Evolutionary conservation across 2,888 invertebrate species (phyloP), one percentile per base, ranked within the genome.

Genomic region (Scaptomyza polygonia): DNA sequence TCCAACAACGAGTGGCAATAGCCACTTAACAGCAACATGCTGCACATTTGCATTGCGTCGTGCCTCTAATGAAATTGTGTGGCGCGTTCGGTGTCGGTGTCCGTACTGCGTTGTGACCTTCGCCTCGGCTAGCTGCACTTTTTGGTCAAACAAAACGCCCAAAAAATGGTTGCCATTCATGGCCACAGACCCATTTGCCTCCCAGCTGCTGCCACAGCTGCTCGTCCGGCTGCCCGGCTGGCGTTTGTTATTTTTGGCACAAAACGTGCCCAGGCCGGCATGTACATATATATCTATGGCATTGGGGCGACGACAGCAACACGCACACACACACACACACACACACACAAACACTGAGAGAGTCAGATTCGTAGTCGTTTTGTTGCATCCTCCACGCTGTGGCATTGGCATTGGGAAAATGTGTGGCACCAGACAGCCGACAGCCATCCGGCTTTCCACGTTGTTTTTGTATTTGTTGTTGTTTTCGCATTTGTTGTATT

Each of bases 381-480:
- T 64, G 58, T 55, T 67, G 77, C 84, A 74, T 86, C 67, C 77
- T 70, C 72, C 61, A 55, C 57, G 58, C 45, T 67, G 77, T 74
- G 88, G 86, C 83, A 88, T 83, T 84, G 83, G 88, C 83, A 84
- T 84, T 84, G 83, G 74, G 55, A 67, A 77, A 81, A 79, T 88
- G 66, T 88, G 83, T 84, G 88, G 86, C 86, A 86, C 61, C 73
- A 78, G 85, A 66, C 85, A 70, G 55, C 55, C 59, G 34, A 27
- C 59, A 30, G 47, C 18, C 45, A 44, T 47, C 36, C 30, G 18
- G 43, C 44, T 52, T 44, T 44, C 42, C 18, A 48, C 40, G 40
- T 36, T 36, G 27, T 56, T 53, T 32, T 32, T 39, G 29, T 14
- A 36, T n/a, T 29, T 53, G 36, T 32, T 39, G 29, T 14, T 40